A percentile compares a stretch with the other conserved stretches of the same genome.
These are phyloP conservation scores for Telmatochromis bifrenatus DNA, from an alignment of 2,113 vertebrate genomes.

Conservation along the genomic window DNA sequence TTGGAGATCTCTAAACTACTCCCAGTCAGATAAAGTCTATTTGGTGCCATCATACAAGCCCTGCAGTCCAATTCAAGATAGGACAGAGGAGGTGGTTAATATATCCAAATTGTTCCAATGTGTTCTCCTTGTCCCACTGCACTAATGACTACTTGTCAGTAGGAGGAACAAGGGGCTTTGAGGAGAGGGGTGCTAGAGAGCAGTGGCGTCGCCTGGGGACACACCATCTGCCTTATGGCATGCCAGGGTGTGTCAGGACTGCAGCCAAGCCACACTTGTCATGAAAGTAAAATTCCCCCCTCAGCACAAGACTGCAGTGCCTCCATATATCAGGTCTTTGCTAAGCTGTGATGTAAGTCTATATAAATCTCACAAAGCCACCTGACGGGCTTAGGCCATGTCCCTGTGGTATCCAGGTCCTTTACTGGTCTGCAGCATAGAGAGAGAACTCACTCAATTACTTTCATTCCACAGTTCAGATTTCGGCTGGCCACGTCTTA, in stretches of 20 bases:
- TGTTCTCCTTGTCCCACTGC: constrained; percentile 29
- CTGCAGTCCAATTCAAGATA: neutral
- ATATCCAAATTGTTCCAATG: constrained; percentile 25
- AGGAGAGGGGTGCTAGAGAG: constrained; percentile 29
- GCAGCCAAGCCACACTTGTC: constrained; percentile 61
- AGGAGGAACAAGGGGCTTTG: constrained; percentile 29
- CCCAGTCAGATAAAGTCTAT: neutral
- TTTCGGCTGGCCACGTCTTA: neutral
- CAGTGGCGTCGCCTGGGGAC: constrained; percentile 40
- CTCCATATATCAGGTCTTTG: constrained; percentile 7
- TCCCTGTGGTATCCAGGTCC: neutral
- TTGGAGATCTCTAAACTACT: neutral
- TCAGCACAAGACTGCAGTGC: constrained; percentile 16
- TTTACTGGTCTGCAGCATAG: neutral
- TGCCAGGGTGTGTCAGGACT: constrained; percentile 63
- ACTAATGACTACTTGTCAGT: constrained; percentile 49
- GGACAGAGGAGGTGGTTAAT: constrained; percentile 1
- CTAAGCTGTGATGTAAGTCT: constrained; percentile 24
- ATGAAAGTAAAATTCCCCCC: constrained; percentile 51
- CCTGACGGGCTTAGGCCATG: constrained; percentile 10
- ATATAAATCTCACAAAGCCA: constrained; percentile 31
- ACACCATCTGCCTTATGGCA: constrained; percentile 67
- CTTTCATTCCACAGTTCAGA: constrained; percentile 28
- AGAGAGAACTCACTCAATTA: constrained; percentile 24
- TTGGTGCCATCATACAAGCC: neutral